phyloP scores from a whole-genome alignment of 2,888 invertebrate species.

The Yponomeuta malinellus region DNA sequence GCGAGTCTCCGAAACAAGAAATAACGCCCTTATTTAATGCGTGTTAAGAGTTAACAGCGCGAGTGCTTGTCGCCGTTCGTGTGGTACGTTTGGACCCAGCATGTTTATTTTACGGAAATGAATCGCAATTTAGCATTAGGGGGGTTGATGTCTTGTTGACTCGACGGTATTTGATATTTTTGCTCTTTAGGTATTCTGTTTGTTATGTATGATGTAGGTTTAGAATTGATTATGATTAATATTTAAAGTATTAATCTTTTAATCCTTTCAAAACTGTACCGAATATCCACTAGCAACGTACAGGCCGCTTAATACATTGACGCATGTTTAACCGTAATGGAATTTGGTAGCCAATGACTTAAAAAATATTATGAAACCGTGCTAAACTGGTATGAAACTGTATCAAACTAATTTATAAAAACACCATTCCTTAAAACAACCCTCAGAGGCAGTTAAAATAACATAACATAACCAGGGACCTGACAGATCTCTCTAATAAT shows the following conservation, averaged over 20 bases:
- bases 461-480: too few species aligned
- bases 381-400: too few species aligned
- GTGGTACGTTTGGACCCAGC: conserved; percentile 28
- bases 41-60: background rate
- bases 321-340: too few species aligned
- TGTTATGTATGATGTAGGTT: background rate
- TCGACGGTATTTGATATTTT: conserved; percentile 44
- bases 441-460: too few species aligned
- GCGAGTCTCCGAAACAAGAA: conserved; percentile 21
- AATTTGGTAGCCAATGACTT: too few species aligned
- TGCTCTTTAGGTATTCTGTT: conserved; percentile 16
- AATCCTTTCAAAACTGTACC: too few species aligned
- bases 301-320: too few species aligned
- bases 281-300: too few species aligned
- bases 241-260: background rate
- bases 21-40: background rate
- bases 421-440: too few species aligned
- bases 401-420: too few species aligned
- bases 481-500: too few species aligned
- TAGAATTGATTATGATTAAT: background rate
- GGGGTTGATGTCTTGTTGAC: conserved; percentile 60
- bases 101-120: conserved; percentile 75
- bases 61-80: background rate
- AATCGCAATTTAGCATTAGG: conserved; percentile 56
- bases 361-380: too few species aligned